These are phyloP conservation scores for Aphaenogaster floridana DNA, from an alignment of 1,140 invertebrate species.

Conservation along the genomic window DNA sequence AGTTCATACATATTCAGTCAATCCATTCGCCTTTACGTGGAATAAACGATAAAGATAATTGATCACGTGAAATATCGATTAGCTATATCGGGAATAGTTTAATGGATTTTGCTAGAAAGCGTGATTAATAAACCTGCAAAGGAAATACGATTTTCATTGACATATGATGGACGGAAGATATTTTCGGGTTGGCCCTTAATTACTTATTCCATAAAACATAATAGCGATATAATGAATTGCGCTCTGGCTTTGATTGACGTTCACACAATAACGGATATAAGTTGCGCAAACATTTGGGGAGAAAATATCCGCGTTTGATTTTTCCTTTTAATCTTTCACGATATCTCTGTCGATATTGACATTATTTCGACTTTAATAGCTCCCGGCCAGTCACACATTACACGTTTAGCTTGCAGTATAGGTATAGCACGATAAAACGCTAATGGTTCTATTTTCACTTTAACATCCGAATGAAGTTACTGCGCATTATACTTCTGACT, in stretches of 20 bases:
- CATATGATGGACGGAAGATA: constrained; percentile 56
- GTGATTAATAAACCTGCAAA: constrained; percentile 75
- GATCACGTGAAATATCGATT: constrained; percentile 60
- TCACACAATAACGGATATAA: constrained; percentile 17
- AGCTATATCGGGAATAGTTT: constrained; percentile 62
- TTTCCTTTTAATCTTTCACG: neutral
- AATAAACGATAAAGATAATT: constrained; percentile 50
- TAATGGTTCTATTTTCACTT: neutral
- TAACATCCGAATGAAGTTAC: constrained; percentile 7
- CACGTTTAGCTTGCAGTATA: neutral
- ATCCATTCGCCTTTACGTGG: constrained; percentile 53
- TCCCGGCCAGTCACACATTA: neutral
- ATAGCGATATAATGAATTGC: constrained; percentile 73
- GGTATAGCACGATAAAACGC: neutral
- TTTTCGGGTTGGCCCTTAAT: constrained; percentile 67
- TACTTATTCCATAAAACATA: constrained; percentile 70
- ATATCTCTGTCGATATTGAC: neutral
- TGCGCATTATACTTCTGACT: neutral
- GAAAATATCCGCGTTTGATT: neutral
- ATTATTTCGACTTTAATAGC: constrained; percentile 39
- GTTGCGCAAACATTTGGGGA: constrained; percentile 6
- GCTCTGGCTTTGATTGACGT: constrained; percentile 71
- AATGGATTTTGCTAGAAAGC: constrained; percentile 58
- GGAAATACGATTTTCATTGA: constrained; percentile 72
- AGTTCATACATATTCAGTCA: constrained; percentile 52